Evolutionary conservation across 2,113 vertebrate genomes (phyloP), one percentile per base, ranked within the genome.

Genomic region (Notothenia coriiceps): DNA sequence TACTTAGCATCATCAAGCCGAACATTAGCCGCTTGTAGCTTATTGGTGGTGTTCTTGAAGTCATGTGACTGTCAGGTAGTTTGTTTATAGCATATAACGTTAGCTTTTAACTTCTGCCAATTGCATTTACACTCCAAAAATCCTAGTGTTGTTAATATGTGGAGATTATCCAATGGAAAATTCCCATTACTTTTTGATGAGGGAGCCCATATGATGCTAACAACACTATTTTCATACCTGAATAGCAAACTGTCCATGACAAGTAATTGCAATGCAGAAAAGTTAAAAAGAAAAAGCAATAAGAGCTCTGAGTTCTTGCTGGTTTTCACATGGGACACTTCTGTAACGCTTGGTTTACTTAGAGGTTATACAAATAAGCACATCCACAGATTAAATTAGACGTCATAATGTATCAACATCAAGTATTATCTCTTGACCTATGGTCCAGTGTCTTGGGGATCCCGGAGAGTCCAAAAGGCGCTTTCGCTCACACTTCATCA

Each of bases 401-500:
- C 4, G 64, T 64, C 67, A 1, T 2, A 0, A n/a, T 71, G 72
- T 49, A 63, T 86, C 73, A 86, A 8, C 18, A 52, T 86, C 7
- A 51, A 18, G 66, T 51, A 63, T 33, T 6, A 70, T 52, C 72
- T 69, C 50, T 59, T 59, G 64, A 71, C 69, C 80, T 22, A 17
- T 76, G 70, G 22, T 46, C 46, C 55, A n/a, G 70, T 46, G 57
- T 70, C 62, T 52, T 4, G n/a, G 52, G 56, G 52, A 66, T 89
- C 46, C 85, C 70, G 17, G 61, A 61, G 77, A 80, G 79, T 73
- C 50, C 46, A 25, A 40, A 60, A 71, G 56, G 77, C 63, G 43
- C 59, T 72, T 66, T 22, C 65, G 72, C 82, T 80, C 51, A 72
- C 78, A 77, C 65, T 60, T 77, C 73, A 85, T 87, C 80, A 2